Conservation (phyloP, 2,888 invertebrate species). For the Rosalia funebris region DNA sequence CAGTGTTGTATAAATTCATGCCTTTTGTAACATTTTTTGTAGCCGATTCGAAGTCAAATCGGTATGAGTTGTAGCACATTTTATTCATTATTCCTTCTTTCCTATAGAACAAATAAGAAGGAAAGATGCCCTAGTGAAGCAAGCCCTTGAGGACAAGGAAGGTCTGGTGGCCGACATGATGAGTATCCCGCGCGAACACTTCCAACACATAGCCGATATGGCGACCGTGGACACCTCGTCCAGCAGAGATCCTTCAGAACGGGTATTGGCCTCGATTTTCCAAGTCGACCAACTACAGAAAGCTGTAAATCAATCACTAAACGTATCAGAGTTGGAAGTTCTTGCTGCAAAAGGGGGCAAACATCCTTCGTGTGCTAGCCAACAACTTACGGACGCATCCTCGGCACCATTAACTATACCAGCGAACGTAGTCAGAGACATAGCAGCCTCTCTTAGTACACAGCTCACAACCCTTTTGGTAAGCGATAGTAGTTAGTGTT, state of each 20-base stretch:
- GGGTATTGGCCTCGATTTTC: conserved; percentile 76
- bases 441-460: conserved; percentile 72
- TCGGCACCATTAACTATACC: conserved; percentile 69
- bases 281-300: conserved; percentile 68
- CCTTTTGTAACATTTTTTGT: too few relatives aligned
- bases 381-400: conserved; percentile 63
- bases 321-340: conserved; percentile 68
- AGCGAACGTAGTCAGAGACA: conserved; percentile 70
- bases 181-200: conserved; percentile 77
- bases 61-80: too few relatives aligned
- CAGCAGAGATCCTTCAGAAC: conserved; percentile 71
- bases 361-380: conserved; percentile 59
- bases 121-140: conserved; percentile 76
- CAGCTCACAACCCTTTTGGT: conserved; percentile 79
- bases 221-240: conserved; percentile 56
- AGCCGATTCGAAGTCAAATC: too few relatives aligned
- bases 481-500: too few relatives aligned
- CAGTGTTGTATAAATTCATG: too few relatives aligned
- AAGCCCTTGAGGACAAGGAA: conserved; percentile 78
- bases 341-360: conserved; percentile 65
- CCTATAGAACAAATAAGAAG: conserved; percentile 75
- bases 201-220: conserved; percentile 74
- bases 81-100: background rate
- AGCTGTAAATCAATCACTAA: conserved; percentile 69
- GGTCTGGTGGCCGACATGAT: conserved; percentile 80